Base-by-base conservation (phyloP, 2,797 vertebrate genomes). In the Anolis apletophallus region DNA sequence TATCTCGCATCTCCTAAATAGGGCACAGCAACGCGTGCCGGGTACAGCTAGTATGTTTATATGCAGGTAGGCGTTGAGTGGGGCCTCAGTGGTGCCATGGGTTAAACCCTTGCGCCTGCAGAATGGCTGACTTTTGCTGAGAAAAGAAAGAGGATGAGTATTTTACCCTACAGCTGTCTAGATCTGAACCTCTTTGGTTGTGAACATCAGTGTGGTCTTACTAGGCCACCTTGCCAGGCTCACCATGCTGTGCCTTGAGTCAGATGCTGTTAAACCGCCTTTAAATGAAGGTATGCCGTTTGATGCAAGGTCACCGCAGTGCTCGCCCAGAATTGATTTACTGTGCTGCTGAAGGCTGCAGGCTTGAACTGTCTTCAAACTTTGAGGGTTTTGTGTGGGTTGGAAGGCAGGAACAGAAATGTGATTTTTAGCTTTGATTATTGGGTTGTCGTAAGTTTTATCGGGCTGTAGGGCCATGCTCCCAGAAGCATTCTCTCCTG, bases 261-360 rank as follows among this genome's bases (percentile, higher is more conserved):
- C 64, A 26, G 1, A 23, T 46, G 21, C 36, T 80, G 67, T 81
- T 29, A 21, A 80, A 75, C 1, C 74, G 23, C 54, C 80, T 21
- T 92, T 88, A 88, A 64, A 16, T 85, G 78, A 83, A 89, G 74
- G 36, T 16, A 14, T 76, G 54, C 73, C 85, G 52, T 40, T 55
- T 0, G 0, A 32, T 75, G 21, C 83, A 83, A 64, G 54, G 64
- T 8, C 8, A 55, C 81, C 76, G 81, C 61, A 83, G 80, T 88
- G 10, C 80, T 91, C 67, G 34, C 86, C 69, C 46, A 72, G 57
- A 77, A 72, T 2, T 89, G 89, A 88, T 92, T 83, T 64, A n/a
- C n/a, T 89, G 69, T 71, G 9, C 57, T 86, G 78, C 59, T 34
- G 14, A 40, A 69, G 87, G 73, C 78, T 90, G 85, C 59, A 91